Conservation (phyloP, 2,113 vertebrate genomes). For the Deroptyus accipitrinus region DNA sequence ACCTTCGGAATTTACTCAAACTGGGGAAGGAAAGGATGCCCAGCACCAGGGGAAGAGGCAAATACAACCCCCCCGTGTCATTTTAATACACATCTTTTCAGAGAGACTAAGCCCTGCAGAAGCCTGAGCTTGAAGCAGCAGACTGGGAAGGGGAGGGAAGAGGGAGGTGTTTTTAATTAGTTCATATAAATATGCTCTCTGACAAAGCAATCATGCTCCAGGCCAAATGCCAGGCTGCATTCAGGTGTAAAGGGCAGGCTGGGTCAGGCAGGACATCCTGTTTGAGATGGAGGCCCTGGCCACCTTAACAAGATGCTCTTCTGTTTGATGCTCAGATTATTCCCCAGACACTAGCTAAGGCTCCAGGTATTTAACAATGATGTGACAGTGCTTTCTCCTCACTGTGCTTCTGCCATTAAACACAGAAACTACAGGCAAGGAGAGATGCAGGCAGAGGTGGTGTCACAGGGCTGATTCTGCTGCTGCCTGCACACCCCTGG, state of each 20-base stretch:
- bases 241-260: not conserved
- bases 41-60: not conserved
- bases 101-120: not conserved
- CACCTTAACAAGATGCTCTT: not conserved
- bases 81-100: not conserved
- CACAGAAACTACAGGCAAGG: not conserved
- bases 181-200: not conserved
- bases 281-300: not conserved
- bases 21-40: not conserved
- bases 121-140: not conserved
- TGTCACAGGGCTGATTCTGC: not conserved
- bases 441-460: not conserved
- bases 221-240: not conserved
- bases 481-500: not conserved
- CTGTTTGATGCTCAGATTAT: not conserved
- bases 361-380: not conserved
- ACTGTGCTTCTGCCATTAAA: not conserved
- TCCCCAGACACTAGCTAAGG: not conserved
- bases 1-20: constrained; percentile 12
- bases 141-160: not conserved
- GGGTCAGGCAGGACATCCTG: not conserved
- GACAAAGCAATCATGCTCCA: not conserved
- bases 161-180: constrained; percentile 6
- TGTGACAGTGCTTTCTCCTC: not conserved
- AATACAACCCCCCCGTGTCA: not conserved